phyloP scores from a whole-genome alignment of 2,888 invertebrate genomes.

The Patella caerulea region DNA sequence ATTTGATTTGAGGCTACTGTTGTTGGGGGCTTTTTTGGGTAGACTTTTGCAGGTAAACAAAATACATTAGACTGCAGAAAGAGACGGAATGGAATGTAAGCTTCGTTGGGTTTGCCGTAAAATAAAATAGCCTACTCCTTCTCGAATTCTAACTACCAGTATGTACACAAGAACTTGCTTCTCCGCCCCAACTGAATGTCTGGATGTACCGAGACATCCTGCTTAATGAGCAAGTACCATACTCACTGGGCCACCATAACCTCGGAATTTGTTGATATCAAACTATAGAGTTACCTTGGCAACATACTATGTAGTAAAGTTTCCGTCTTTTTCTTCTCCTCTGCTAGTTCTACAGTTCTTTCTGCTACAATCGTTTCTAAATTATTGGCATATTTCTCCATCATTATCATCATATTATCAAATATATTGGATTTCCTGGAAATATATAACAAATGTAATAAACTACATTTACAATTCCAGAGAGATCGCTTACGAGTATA shows the following conservation, averaged over 20 bases:
- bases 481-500: slow-evolving; percentile 8
- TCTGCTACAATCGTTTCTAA: slow-evolving; percentile 94
- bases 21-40: no score
- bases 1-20: background rate
- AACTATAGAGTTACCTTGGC: slow-evolving; percentile 64
- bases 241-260: background rate
- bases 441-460: background rate
- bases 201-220: background rate
- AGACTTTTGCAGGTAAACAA: no score
- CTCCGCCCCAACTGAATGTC: no score
- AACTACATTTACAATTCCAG: no score
- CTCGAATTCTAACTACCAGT: no score
- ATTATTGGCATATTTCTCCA: slow-evolving; percentile 97
- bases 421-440: slow-evolving; percentile 82
- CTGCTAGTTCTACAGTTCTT: slow-evolving; percentile 90
- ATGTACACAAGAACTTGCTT: no score
- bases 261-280: background rate
- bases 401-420: slow-evolving; percentile 97
- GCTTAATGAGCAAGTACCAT: background rate
- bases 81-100: no score
- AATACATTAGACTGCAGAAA: no score
- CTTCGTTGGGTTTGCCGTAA: no score
- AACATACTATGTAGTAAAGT: slow-evolving; percentile 78
- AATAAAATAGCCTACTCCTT: no score
- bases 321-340: slow-evolving; percentile 97